Conservation (phyloP, 1,140 invertebrate species). For the Trachymyrmex septentrionalis region DNA sequence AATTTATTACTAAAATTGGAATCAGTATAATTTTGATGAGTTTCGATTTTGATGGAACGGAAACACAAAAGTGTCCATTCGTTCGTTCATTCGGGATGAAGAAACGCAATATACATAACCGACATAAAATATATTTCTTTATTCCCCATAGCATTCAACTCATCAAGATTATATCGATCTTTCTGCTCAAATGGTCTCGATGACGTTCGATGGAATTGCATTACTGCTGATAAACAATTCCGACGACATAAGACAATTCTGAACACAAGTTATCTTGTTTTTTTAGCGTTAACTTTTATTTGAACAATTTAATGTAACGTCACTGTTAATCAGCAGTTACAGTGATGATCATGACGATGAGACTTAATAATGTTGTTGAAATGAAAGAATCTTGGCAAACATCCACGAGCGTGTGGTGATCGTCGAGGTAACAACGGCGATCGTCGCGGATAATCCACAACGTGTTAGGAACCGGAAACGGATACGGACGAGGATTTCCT, state of each 20-base stretch:
- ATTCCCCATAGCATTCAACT: neutral
- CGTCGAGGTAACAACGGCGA: slow-evolving; percentile 47
- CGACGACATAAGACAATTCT: neutral
- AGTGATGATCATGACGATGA: slow-evolving; percentile 62
- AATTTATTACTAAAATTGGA: neutral
- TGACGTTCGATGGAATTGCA: slow-evolving; percentile 16
- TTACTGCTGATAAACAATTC: slow-evolving; percentile 54
- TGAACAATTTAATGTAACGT: slow-evolving; percentile 48
- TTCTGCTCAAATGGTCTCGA: neutral
- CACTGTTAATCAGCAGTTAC: slow-evolving; percentile 62
- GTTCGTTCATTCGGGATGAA: neutral
- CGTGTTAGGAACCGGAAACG: slow-evolving; percentile 78
- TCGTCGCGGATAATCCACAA: slow-evolving; percentile 58
- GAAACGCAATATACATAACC: neutral
- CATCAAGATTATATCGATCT: neutral
- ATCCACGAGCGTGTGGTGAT: neutral
- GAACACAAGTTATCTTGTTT: slow-evolving; percentile 25
- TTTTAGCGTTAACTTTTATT: slow-evolving; percentile 49
- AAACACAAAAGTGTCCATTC: neutral
- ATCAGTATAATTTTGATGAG: slow-evolving; percentile 11
- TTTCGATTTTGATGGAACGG: neutral
- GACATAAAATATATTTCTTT: neutral
- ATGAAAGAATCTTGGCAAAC: slow-evolving; percentile 46
- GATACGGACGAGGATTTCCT: slow-evolving; percentile 72
- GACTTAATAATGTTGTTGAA: slow-evolving; percentile 52